phyloP scores from a whole-genome alignment of 2,113 vertebrate genomes.

The Arvicanthis niloticus region DNA sequence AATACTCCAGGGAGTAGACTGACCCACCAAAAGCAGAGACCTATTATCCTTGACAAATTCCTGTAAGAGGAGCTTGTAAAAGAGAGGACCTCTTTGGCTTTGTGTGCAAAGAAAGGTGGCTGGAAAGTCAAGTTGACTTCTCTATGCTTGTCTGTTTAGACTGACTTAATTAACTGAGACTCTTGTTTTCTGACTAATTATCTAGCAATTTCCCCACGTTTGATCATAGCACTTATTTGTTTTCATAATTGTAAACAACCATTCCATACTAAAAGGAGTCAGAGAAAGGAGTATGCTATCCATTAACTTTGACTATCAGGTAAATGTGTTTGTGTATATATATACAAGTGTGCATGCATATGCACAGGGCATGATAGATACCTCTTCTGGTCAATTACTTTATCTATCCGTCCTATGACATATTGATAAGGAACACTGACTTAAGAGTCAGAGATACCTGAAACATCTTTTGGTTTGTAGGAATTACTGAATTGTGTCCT shows the following conservation, averaged over 20 bases:
- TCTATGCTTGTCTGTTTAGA: background rate
- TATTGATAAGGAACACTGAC: background rate
- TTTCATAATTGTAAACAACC: background rate
- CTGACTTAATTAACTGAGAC: background rate
- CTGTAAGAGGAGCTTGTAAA: background rate
- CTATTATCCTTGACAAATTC: background rate
- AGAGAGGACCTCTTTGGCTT: background rate
- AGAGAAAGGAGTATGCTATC: background rate
- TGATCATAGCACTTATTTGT: background rate
- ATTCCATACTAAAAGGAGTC: conserved; percentile 11
- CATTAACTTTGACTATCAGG: background rate
- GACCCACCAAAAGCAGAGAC: background rate
- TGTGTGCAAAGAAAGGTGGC: background rate
- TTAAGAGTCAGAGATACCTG: background rate
- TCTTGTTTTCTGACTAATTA: background rate
- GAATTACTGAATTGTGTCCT: background rate
- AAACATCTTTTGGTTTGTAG: background rate
- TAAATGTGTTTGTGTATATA: background rate
- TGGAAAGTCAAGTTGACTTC: background rate
- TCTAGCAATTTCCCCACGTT: background rate
- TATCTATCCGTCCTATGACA: background rate
- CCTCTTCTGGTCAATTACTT: background rate
- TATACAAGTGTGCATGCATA: background rate
- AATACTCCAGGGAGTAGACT: background rate
- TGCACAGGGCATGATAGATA: background rate